Conservation (phyloP, 1,140 invertebrate species). For the Diprion similis region DNA sequence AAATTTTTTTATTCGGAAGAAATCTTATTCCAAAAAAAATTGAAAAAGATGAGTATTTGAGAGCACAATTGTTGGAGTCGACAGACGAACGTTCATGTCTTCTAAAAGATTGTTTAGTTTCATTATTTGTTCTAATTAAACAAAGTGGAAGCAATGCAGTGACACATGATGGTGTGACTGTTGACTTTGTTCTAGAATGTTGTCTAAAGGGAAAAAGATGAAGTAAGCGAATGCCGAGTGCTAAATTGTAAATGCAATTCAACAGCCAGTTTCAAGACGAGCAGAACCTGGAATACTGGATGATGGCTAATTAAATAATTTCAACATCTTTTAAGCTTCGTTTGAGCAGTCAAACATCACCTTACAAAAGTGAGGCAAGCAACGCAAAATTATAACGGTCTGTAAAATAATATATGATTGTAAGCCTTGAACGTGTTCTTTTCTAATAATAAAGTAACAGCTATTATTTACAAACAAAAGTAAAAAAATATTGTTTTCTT, state of each 20-base stretch:
- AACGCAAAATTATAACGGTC: neutral
- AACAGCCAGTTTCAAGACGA: no score
- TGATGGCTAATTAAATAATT: no score
- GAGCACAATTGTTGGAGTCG: neutral
- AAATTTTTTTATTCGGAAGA: neutral
- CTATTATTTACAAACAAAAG: constrained; percentile 19
- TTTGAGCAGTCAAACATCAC: neutral
- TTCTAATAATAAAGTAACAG: constrained; percentile 35
- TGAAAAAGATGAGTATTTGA: neutral
- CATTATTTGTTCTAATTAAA: no score
- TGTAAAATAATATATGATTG: constrained; percentile 9
- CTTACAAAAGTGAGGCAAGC: no score
- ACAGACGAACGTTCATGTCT: neutral
- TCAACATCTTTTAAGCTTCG: neutral
- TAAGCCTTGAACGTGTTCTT: constrained; percentile 34
- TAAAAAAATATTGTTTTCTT: constrained; percentile 5
- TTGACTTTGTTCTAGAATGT: no score
- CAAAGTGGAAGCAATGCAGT: no score
- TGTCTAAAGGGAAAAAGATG: no score
- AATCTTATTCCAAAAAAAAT: neutral
- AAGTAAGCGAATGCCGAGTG: no score
- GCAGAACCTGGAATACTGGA: no score
- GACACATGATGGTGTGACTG: no score
- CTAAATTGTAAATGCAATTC: no score
- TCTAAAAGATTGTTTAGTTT: no score